These are phyloP conservation scores for Ormyrus nitidulus DNA, from an alignment of 2,888 invertebrate species.

Conservation along the genomic window DNA sequence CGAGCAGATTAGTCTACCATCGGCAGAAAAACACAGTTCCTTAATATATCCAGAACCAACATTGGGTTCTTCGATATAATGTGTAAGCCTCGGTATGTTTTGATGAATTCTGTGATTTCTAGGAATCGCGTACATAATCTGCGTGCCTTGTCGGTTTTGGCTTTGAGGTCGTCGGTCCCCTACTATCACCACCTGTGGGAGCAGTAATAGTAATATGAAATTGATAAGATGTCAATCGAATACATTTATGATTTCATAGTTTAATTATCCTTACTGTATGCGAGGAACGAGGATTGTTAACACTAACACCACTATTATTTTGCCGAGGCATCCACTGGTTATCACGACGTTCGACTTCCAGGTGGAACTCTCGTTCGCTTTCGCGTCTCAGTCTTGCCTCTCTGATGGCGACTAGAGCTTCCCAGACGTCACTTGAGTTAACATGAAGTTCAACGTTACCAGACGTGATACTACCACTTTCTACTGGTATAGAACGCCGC, in stretches of 20 bases:
- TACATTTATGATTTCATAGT: too few species aligned
- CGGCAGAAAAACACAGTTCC: constrained; percentile 92
- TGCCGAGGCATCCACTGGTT: constrained; percentile 53
- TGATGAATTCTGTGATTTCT: constrained; percentile 79
- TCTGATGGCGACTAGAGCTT: constrained; percentile 81
- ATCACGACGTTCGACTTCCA: constrained; percentile 58
- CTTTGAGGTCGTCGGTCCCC: constrained; percentile 68
- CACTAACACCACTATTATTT: constrained; percentile 64
- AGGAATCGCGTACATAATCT: constrained; percentile 71
- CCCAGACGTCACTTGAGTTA: constrained; percentile 80
- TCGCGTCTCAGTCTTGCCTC: constrained; percentile 80
- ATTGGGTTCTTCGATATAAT: constrained; percentile 90
- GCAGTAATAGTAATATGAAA: constrained; percentile 2
- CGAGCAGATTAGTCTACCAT: constrained; percentile 93
- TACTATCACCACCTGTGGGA: constrained; percentile 67
- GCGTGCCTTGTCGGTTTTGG: constrained; percentile 66
- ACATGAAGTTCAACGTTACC: constrained; percentile 74
- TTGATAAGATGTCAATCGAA: too few species aligned
- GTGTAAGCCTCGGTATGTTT: constrained; percentile 87
- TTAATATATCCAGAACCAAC: constrained; percentile 95
- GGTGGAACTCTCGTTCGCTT: constrained; percentile 72
- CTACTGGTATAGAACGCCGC: constrained; percentile 64
- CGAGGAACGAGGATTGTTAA: constrained; percentile 66
- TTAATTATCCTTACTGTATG: constrained; percentile 64
- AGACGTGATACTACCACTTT: constrained; percentile 66